A percentile compares a stretch with the other conserved stretches of the same genome.
phyloP scores from a whole-genome alignment of 2,888 invertebrate genomes.

The Cephus sareptanus region DNA sequence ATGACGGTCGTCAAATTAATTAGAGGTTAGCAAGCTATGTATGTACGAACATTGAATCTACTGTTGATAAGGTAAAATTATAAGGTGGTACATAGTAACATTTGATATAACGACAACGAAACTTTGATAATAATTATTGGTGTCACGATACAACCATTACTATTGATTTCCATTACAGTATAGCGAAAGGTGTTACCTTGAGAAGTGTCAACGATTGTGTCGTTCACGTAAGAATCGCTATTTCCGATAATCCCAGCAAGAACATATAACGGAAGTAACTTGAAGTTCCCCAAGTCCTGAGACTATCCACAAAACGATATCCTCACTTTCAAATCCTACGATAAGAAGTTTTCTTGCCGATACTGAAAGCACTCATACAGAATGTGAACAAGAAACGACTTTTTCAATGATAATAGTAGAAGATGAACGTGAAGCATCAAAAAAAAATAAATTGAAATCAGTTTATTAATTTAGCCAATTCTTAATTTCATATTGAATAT shows the following conservation, averaged over 20 bases:
- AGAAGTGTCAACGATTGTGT: neutral
- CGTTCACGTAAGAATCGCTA: neutral
- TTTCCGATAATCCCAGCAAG: neutral
- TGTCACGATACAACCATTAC: neutral
- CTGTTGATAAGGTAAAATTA: neutral
- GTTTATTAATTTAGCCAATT: neutral
- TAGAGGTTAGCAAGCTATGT: neutral
- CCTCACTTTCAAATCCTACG: neutral
- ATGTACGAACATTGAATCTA: neutral
- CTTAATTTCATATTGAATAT: neutral
- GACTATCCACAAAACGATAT: neutral
- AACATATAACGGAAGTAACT: neutral
- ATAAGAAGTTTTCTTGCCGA: neutral
- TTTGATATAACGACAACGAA: slow-evolving; percentile 8
- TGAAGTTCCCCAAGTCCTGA: neutral
- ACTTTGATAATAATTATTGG: slow-evolving; percentile 31
- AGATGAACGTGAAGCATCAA: neutral
- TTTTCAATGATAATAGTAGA: neutral
- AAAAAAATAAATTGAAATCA: neutral
- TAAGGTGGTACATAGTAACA: neutral
- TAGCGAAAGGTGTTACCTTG: neutral
- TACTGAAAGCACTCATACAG: neutral
- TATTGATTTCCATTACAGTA: neutral
- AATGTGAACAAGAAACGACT: neutral
- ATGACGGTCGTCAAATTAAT: neutral